These are phyloP conservation scores for Anisognathus igniventris DNA, from an alignment of 2,797 vertebrate genomes.

Conservation along the genomic window DNA sequence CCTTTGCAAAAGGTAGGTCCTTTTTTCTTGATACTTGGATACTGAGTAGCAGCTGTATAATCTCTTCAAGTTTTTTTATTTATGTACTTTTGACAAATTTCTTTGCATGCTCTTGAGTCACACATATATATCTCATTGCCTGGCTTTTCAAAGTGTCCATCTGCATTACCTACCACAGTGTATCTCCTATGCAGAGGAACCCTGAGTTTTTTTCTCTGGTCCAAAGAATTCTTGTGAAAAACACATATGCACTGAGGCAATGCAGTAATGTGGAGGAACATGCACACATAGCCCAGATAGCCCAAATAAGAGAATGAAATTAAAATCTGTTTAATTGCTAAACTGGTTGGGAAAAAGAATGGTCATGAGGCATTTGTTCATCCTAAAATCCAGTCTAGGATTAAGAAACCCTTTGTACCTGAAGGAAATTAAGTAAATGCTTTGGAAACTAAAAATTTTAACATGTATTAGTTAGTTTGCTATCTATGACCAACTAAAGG, in stretches of 20 bases:
- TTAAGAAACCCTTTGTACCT: neutral
- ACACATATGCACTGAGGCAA: neutral
- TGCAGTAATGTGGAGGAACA: neutral
- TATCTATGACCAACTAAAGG: neutral
- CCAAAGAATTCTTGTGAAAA: slow-evolving; percentile 2
- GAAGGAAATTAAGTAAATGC: neutral
- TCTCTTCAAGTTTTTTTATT: slow-evolving; percentile 58
- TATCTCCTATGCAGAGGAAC: neutral
- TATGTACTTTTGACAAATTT: slow-evolving; percentile 57
- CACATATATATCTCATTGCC: neutral
- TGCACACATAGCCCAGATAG: neutral
- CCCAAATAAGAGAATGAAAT: neutral
- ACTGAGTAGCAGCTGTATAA: slow-evolving; percentile 47
- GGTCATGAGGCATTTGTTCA: neutral
- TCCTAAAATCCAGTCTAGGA: neutral
- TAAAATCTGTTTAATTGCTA: neutral
- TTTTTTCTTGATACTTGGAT: slow-evolving; percentile 34
- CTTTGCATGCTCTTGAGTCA: slow-evolving; percentile 49
- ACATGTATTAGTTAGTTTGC: neutral
- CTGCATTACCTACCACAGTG: neutral
- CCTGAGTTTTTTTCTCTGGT: neutral
- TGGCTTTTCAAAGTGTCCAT: slow-evolving; percentile 9
- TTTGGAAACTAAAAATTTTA: neutral
- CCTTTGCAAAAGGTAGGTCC: slow-evolving; percentile 48
- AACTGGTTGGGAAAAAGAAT: neutral